Base-by-base conservation (phyloP, 2,113 vertebrate genomes). In the Rattus norvegicus region DNA sequence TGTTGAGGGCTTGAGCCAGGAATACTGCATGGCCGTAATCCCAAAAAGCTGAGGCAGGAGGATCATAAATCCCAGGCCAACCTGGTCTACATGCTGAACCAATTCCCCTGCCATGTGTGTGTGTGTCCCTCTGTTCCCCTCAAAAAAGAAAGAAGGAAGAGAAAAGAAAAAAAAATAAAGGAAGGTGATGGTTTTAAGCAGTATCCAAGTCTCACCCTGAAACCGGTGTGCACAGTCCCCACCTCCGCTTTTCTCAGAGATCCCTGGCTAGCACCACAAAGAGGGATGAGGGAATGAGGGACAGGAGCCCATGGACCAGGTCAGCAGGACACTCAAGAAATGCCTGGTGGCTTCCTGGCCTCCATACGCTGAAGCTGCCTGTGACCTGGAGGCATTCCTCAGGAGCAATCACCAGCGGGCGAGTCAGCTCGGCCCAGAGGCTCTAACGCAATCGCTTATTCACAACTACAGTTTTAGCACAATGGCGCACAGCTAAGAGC, bases 391-490 rank as follows among this genome's bases (percentile, higher is more conserved):
- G 97, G 95, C 97, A 75, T 73, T 94, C 90, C 84, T 90, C 76
- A 95, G 95, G 75, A 83, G 81, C 52, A 56, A 88, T 65, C 88
- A 61, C 61, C 81, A 8, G 79, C 83, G 93, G 93, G 83, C 98
- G 98, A 98, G 97, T 98, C 98, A 98, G 98, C 97, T 96, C 97
- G 96, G 97, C 96, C 97, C 96, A 88, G 59, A 92, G 83, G 97
- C 36, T 95, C 97, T 95, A 96, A 97, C 95, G 97, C 98, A 96
- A 96, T 93, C 91, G 97, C 98, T 98, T 98, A 98, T 98, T 98
- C 98, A 98, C 97, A 98, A 98, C 97, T 97, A 95, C 97, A 98
- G 98, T 98, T 98, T 98, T 98, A 98, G 96, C 98, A 97, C 95
- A 96, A 97, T 96, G 91, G 96, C 96, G 97, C 97, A 98, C 96